Evolutionary conservation across 2,113 vertebrate species (phyloP).

Genomic region (Phainopepla nitens): DNA sequence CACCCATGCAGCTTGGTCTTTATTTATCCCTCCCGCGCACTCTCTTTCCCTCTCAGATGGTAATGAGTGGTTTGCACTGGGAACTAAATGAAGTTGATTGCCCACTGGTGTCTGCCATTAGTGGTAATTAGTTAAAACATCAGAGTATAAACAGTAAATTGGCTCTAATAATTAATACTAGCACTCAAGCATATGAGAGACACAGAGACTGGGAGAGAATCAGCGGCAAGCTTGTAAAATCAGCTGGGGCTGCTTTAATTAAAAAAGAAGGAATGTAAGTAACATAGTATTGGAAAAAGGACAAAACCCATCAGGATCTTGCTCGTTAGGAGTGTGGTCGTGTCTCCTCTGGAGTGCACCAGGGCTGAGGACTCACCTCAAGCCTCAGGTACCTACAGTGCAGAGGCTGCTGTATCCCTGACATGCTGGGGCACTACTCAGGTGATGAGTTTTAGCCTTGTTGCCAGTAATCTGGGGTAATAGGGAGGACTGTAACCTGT

Average conservation of each 20-base stretch:
- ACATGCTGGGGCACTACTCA: background rate
- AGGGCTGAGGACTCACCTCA: background rate
- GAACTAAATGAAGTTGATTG: slow-evolving; percentile 96
- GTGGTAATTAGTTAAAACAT: slow-evolving; percentile 99
- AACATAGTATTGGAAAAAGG: slow-evolving; percentile 62
- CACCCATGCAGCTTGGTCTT: background rate
- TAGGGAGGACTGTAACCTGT: background rate
- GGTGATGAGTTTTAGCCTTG: background rate
- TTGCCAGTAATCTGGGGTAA: background rate
- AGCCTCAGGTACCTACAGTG: fast-evolving
- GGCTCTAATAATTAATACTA: slow-evolving; percentile 99
- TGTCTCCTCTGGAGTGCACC: background rate
- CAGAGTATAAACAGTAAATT: slow-evolving; percentile 99
- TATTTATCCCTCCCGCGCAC: background rate
- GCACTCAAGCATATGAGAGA: slow-evolving; percentile 81
- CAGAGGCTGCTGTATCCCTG: background rate
- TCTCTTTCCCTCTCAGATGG: slow-evolving; percentile 19
- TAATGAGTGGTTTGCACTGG: slow-evolving; percentile 81
- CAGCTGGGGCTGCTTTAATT: slow-evolving; percentile 68
- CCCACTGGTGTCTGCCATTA: slow-evolving; percentile 95
- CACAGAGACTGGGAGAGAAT: slow-evolving; percentile 55
- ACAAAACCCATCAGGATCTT: slow-evolving; percentile 61
- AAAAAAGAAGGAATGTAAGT: slow-evolving; percentile 68
- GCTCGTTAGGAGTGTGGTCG: background rate
- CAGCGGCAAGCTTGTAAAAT: slow-evolving; percentile 66